These are phyloP conservation scores for Erethizon dorsatum DNA, from an alignment of 2,797 vertebrate species.

Conservation along the genomic window DNA sequence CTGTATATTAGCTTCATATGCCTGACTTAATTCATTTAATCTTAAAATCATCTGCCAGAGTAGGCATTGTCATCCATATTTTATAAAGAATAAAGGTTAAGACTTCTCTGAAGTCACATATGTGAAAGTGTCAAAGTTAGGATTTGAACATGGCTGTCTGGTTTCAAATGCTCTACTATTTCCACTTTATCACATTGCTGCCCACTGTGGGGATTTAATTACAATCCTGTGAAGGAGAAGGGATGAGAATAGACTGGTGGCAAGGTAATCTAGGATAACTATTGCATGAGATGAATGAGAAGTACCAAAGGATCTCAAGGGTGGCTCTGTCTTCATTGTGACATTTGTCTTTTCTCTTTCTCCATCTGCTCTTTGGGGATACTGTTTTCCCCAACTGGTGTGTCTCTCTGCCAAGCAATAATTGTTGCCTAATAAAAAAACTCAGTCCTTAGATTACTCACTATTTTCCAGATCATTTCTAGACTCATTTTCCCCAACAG, in stretches of 20 bases:
- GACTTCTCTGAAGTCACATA: background rate
- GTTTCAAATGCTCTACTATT: conserved; percentile 10
- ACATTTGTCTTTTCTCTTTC: background rate
- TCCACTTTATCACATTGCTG: background rate
- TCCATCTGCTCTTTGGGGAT: background rate
- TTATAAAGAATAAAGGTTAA: conserved; percentile 2
- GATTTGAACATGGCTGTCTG: background rate
- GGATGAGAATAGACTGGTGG: background rate
- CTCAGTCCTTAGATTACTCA: background rate
- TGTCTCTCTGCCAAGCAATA: background rate
- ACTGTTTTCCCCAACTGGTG: background rate
- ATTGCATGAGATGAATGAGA: conserved; percentile 20
- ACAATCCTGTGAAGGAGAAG: background rate
- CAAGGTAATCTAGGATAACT: background rate
- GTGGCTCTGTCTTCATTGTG: background rate
- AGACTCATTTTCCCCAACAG: background rate
- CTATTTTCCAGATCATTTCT: background rate
- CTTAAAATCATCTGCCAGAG: background rate
- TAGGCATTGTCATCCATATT: background rate
- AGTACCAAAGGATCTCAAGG: background rate
- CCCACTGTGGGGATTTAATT: background rate
- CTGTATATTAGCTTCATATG: background rate
- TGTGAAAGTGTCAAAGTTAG: background rate
- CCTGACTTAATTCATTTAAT: conserved; percentile 33
- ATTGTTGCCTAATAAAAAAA: background rate